Percentiles rank a stretch among this genome's conserved stretches.
These are phyloP conservation scores for Chrysodeixis includens DNA, from an alignment of 2,888 invertebrate genomes.

Conservation along the genomic window DNA sequence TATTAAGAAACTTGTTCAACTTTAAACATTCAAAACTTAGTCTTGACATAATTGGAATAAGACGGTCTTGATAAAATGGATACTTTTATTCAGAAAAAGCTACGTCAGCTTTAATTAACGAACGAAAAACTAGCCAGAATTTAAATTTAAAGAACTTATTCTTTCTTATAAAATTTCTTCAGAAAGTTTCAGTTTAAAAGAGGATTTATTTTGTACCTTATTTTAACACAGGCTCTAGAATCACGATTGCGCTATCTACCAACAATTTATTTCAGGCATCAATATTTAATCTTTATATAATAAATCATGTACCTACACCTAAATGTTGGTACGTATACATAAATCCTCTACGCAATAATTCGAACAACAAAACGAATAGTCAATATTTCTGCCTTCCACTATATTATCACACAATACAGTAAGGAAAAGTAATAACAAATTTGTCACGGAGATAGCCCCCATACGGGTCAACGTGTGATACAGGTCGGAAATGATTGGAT, in stretches of 20 bases:
- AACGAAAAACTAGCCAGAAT: neutral
- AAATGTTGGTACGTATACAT: too few relatives aligned
- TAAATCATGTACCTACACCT: too few relatives aligned
- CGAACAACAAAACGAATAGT: neutral
- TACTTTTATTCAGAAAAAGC: neutral
- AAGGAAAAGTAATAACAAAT: slow-evolving; percentile 52
- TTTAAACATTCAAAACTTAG: slow-evolving; percentile 1
- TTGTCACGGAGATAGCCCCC: slow-evolving; percentile 50
- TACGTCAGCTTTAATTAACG: neutral
- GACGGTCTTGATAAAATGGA: slow-evolving; percentile 1
- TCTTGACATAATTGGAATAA: slow-evolving; percentile 4
- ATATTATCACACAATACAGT: slow-evolving; percentile 22
- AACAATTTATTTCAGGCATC: too few relatives aligned
- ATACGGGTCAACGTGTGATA: slow-evolving; percentile 63
- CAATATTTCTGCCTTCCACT: slow-evolving; percentile 14
- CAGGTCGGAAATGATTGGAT: slow-evolving; percentile 79
- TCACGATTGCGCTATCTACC: too few relatives aligned
- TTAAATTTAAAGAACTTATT: neutral
- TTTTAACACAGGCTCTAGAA: too few relatives aligned
- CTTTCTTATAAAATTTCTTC: neutral
- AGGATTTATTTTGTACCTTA: neutral
- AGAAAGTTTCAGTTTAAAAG: neutral
- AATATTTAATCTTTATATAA: too few relatives aligned
- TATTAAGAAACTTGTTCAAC: neutral
- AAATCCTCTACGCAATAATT: neutral